A percentile compares a stretch with the other conserved stretches of the same genome.
Evolutionary conservation across 1,140 invertebrate species (phyloP).

Genomic region (Drosophila pectinifera): DNA sequence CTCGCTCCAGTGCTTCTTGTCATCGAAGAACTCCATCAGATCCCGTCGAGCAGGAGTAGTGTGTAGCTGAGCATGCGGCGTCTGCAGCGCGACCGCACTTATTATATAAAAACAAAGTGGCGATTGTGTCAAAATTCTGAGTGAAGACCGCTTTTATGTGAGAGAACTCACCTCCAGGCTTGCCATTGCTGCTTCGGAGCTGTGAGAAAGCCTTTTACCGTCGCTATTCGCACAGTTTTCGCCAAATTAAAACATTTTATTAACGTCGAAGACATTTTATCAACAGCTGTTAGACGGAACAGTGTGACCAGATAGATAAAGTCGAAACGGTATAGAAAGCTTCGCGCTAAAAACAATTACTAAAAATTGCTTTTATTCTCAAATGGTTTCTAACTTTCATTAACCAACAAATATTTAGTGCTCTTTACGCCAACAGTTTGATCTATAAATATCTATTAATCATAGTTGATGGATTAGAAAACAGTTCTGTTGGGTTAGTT

Average conservation of each 20-base stretch:
- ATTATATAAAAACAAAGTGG: slow-evolving; percentile 67
- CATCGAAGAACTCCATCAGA: slow-evolving; percentile 97
- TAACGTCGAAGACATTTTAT: slow-evolving; percentile 67
- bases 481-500: no score
- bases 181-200: slow-evolving; percentile 27
- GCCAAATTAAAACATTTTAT: slow-evolving; percentile 74
- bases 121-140: not conserved
- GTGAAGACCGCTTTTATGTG: no score
- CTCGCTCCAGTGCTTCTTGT: slow-evolving; percentile 93
- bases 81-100: slow-evolving; percentile 28
- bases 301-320: slow-evolving; percentile 5
- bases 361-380: no score
- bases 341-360: not conserved
- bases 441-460: no score
- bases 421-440: no score
- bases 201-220: slow-evolving; percentile 39
- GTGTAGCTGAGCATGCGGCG: slow-evolving; percentile 48
- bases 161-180: slow-evolving; percentile 42
- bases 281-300: slow-evolving; percentile 3
- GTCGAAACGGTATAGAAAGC: accelerated
- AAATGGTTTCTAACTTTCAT: no score
- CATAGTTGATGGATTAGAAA: no score
- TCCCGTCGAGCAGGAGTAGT: slow-evolving; percentile 67
- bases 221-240: slow-evolving; percentile 40
- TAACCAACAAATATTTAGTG: no score